phyloP scores from a whole-genome alignment of 2,113 vertebrate species.

The Ceyx cyanopectus region DNA sequence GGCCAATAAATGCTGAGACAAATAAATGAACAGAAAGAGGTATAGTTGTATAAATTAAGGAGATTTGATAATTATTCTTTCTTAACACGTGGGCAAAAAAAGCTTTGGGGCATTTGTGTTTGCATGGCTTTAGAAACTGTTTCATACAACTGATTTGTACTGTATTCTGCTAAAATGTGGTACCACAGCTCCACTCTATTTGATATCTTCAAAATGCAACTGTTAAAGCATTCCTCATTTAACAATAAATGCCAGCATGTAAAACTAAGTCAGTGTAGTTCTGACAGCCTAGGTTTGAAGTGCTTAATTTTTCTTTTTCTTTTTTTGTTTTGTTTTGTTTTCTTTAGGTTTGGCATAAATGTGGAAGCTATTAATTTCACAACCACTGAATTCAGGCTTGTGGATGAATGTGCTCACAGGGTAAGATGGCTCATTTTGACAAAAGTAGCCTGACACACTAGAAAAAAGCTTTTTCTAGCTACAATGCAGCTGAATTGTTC shows the following conservation, averaged over 20 bases:
- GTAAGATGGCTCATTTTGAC: slow-evolving; percentile 66
- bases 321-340: slow-evolving; percentile 10
- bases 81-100: background rate
- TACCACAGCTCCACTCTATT: background rate
- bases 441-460: background rate
- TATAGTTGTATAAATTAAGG: background rate
- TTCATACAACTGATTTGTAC: background rate
- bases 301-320: background rate
- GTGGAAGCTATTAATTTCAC: slow-evolving; percentile 88
- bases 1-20: background rate
- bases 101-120: background rate
- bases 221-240: background rate
- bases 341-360: slow-evolving; percentile 89
- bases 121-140: background rate
- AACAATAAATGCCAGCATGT: background rate
- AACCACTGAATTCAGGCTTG: slow-evolving; percentile 89
- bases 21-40: background rate
- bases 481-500: background rate
- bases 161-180: background rate
- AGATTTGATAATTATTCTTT: background rate
- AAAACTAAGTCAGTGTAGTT: background rate
- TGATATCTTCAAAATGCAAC: background rate
- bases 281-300: background rate
- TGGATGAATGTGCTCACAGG: slow-evolving; percentile 72
- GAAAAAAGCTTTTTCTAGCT: background rate